phyloP scores from a whole-genome alignment of 2,797 vertebrate species.

The Benthosema pterotum region DNA sequence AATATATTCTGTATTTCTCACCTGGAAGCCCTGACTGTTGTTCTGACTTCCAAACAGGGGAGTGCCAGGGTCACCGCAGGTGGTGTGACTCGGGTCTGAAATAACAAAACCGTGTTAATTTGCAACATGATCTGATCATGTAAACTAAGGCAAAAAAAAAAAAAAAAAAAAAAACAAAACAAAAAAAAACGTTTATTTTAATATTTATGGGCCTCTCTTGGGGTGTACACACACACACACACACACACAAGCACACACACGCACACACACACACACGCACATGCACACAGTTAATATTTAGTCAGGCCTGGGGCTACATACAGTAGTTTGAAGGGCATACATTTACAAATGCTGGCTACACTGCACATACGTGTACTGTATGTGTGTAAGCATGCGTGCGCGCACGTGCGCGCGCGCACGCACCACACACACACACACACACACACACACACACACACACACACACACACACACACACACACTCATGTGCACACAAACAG shows the following conservation, averaged over 20 bases:
- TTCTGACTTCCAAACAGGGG: slow-evolving; percentile 94
- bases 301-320: slow-evolving; percentile 13
- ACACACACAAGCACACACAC: background rate
- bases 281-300: slow-evolving; percentile 9
- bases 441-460: background rate
- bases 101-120: slow-evolving; percentile 13
- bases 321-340: background rate
- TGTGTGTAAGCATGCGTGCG: background rate
- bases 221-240: too few relatives aligned
- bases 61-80: slow-evolving; percentile 87
- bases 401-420: background rate
- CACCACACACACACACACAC: background rate
- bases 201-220: background rate
- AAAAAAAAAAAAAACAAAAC: too few relatives aligned
- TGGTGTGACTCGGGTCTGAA: slow-evolving; percentile 92
- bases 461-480: background rate
- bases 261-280: background rate
- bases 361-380: too few relatives aligned
- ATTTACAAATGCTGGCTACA: slow-evolving; percentile 3
- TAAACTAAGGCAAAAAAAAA: too few relatives aligned
- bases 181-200: slow-evolving; percentile 14
- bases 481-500: background rate
- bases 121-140: background rate
- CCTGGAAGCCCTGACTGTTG: slow-evolving; percentile 96
- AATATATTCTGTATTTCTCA: slow-evolving; percentile 47